phyloP scores from a whole-genome alignment of 2,888 invertebrate genomes.

The Tipula lateralis region DNA sequence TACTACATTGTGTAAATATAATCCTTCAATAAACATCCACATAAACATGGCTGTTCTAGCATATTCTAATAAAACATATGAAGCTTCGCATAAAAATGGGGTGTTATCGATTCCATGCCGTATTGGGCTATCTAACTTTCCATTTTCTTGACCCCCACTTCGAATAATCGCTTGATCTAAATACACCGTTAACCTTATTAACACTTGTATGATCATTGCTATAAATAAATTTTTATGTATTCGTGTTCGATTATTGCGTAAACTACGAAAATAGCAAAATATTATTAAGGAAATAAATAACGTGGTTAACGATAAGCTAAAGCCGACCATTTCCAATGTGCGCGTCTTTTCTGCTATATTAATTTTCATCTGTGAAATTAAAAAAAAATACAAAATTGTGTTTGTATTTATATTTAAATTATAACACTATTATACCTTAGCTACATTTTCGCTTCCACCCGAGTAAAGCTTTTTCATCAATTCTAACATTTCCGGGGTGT shows the following conservation, averaged over 20 bases:
- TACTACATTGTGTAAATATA: constrained; percentile 80
- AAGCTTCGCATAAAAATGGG: constrained; percentile 74
- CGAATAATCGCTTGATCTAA: constrained; percentile 63
- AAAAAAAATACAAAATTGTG: constrained; percentile 29
- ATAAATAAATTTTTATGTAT: constrained; percentile 82
- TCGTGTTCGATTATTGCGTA: constrained; percentile 75
- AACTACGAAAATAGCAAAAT: constrained; percentile 72
- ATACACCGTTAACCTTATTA: constrained; percentile 67
- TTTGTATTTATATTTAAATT: not conserved
- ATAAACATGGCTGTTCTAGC: constrained; percentile 85
- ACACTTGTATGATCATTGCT: constrained; percentile 73
- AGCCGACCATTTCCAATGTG: constrained; percentile 78
- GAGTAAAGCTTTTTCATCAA: constrained; percentile 60
- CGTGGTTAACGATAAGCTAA: constrained; percentile 71
- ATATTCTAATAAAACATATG: constrained; percentile 79
- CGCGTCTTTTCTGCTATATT: constrained; percentile 66
- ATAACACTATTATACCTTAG: constrained; percentile 47
- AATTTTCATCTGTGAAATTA: constrained; percentile 55
- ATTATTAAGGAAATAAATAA: constrained; percentile 71
- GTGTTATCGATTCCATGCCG: constrained; percentile 60
- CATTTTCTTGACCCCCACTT: constrained; percentile 41
- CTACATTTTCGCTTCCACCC: constrained; percentile 51
- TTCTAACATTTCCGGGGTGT: constrained; percentile 62
- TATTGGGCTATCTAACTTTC: constrained; percentile 42
- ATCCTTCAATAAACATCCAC: constrained; percentile 97